Base-by-base conservation (phyloP, 2,113 vertebrate species). In the Mirza zaza region DNA sequence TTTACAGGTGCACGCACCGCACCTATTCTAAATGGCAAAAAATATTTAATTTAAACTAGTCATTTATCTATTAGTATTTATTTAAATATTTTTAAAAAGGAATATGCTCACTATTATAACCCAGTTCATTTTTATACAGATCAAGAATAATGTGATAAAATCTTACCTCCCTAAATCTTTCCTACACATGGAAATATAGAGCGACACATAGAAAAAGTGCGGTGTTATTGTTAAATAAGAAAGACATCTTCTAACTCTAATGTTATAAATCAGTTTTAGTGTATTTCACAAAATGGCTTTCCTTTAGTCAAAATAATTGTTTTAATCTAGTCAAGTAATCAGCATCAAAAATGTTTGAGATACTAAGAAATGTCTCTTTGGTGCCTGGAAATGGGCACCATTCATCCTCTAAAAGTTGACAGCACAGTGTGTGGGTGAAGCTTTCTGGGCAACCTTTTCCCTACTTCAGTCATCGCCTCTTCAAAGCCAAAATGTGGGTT, bases 401-500 rank as follows among this genome's bases (percentile, higher is more conserved):
- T 45, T 77, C 52, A 52, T 85, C 61, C 13, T 95, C 71, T 84
- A 6, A 85, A 91, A 96, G 84, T 75, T 92, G 83, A 67, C 0
- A 1, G 17, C 39, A 48, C 68, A 34, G 34, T 67, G 50, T 71
- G 96, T 93, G 84, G 90, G 80, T 27, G 76, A 90, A 77, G 65
- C 21, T 94, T 94, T 57, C 87, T 71, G 80, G 42, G n/a, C 84
- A 96, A 91, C 45, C 34, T 96, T 91, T 76, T 57, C 48, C 67
- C 34, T 96, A 67, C 91, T 75, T 73, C 61, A 91, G 90, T 59
- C 70, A 92, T 82, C 75, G 77, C n/a, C 80, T 50, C 80, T 63
- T 48, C 11, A 55, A 97, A 96, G 77, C 77, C 95, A 96, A 96
- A 92, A 91, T 94, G 77, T 95, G 70, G 48, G 90, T 87, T 94